Base-by-base conservation (phyloP, 2,113 vertebrate genomes). In the Laticauda laticaudata region DNA sequence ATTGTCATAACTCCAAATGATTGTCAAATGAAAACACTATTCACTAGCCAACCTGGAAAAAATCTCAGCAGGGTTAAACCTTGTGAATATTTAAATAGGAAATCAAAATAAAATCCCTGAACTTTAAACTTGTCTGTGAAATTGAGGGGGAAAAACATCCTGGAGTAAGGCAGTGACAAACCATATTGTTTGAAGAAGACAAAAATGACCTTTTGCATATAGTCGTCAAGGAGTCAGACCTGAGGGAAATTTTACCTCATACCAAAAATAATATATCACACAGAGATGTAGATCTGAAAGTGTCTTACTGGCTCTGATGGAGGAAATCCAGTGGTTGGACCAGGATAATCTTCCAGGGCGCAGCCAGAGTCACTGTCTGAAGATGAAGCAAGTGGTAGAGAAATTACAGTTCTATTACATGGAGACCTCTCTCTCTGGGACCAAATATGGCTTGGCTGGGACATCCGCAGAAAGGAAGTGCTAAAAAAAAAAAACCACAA, bases 291-390 rank as follows among this genome's bases (percentile, higher is more conserved):
- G 48, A 29, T 1, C 2, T n/a, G 45, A 75, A 59, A 53, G 48
- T 0, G 10, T 9, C 86, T 81, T 48, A 39, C 39, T 81, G 95
- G 97, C 97, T 96, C 93, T 55, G 95, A 92, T 94, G 94, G 69
- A 0, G 5, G 6, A 0, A 96, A 95, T 21, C 94, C 93, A 3
- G 5, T 1, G 0, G 89, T 5, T 10, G 96, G 95, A 18, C 96
- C 96, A 23, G 0, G 48, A 51, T 96, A 96, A 18, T 97, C 95
- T 91, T 96, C 97, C 93, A 96, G 95, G 94, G 94, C 92, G 93
- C 95, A 97, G 92, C 95, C 97, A 20, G 97, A 97, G 91, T 97
- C 96, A 12, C 96, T 96, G 93, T 97, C 97, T 48, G 95, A 94
- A 0, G 95, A 96, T 0, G 94, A 96, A 87, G 96, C 88, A 0